These are phyloP conservation scores for Aporophyla nigra DNA, from an alignment of 2,888 invertebrate species.

Conservation along the genomic window DNA sequence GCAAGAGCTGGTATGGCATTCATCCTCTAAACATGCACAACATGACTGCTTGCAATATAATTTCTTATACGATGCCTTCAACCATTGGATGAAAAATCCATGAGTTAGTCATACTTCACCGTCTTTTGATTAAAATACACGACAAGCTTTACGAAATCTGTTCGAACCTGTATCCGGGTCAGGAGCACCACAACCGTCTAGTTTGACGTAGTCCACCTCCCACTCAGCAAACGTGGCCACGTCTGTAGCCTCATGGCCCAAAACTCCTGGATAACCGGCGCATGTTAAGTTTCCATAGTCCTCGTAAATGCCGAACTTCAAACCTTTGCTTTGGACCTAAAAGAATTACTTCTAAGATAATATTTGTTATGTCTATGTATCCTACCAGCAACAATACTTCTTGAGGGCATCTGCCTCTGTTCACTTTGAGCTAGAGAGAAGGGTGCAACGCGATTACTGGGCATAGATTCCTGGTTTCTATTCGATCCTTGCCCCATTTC, in stretches of 20 bases:
- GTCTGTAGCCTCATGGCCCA: conserved; percentile 92
- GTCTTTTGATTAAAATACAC: conserved; percentile 85
- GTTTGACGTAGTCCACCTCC: conserved; percentile 95
- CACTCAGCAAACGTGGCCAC: conserved; percentile 94
- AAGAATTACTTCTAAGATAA: background rate
- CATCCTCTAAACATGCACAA: conserved; percentile 61
- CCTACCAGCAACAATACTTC: background rate
- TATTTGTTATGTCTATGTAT: background rate
- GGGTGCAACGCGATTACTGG: too few species aligned
- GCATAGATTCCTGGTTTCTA: background rate
- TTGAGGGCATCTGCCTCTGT: background rate
- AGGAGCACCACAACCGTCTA: conserved; percentile 94
- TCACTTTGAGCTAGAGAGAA: background rate
- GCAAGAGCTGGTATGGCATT: background rate
- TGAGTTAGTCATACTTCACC: background rate
- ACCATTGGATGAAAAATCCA: background rate
- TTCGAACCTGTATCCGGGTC: conserved; percentile 80
- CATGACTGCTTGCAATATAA: background rate
- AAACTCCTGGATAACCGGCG: conserved; percentile 94
- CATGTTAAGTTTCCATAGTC: conserved; percentile 95
- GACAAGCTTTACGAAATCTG: conserved; percentile 95
- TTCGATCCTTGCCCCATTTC: background rate
- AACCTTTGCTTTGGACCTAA: conserved; percentile 93
- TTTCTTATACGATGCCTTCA: too few species aligned
- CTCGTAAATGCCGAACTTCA: conserved; percentile 95